Conservation (phyloP, 2,888 invertebrate genomes). For the Lamellibrachia satsuma region DNA sequence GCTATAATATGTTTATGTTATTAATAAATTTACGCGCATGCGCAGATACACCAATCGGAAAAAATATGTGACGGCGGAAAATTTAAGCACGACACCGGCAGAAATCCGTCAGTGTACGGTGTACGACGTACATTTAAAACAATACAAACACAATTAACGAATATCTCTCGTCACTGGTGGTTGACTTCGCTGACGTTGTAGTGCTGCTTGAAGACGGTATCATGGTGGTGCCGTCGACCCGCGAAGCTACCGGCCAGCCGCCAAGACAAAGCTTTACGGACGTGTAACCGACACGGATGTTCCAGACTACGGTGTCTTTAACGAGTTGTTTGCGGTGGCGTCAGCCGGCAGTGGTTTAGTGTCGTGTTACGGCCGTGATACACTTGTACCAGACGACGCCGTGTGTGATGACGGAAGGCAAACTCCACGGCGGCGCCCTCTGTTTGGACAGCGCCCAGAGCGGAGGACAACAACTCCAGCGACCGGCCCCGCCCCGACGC, state of each 20-base stretch:
- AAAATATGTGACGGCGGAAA: too few species aligned
- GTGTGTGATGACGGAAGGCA: background rate
- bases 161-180: background rate
- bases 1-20: too few species aligned
- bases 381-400: constrained; percentile 17
- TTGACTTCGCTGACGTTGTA: background rate
- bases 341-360: background rate
- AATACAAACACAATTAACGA: background rate
- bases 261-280: background rate
- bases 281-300: background rate
- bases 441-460: background rate
- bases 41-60: too few species aligned
- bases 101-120: too few species aligned
- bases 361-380: background rate
- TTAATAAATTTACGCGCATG: too few species aligned
- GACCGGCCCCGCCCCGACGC: background rate
- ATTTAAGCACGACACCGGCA: too few species aligned
- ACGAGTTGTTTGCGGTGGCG: constrained; percentile 13
- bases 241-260: background rate
- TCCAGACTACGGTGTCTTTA: background rate
- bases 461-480: background rate
- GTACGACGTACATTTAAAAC: too few species aligned
- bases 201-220: background rate
- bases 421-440: background rate
- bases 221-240: background rate